Conservation (phyloP, 1,140 invertebrate genomes). For the Drosophila parabipectinata region DNA sequence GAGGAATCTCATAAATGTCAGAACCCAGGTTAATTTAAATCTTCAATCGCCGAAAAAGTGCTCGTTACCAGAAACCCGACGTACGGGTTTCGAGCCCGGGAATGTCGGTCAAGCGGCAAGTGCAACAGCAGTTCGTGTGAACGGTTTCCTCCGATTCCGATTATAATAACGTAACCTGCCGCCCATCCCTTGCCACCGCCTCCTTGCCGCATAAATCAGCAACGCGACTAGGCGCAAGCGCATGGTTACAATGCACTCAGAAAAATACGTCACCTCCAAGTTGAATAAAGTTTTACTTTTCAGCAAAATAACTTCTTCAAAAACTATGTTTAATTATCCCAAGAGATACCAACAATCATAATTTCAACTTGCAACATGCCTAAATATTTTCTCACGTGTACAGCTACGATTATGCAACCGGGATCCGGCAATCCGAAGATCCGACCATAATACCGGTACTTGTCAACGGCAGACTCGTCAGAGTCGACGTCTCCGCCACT, state of each 20-base stretch:
- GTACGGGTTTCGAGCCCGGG: constrained; percentile 27
- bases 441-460: constrained; percentile 66
- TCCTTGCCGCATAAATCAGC: constrained; percentile 28
- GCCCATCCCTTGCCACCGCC: neutral
- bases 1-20: constrained; percentile 42
- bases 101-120: constrained; percentile 60
- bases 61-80: constrained; percentile 28
- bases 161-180: constrained; percentile 21
- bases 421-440: constrained; percentile 27
- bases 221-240: constrained; percentile 25
- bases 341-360: neutral
- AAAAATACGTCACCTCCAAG: neutral
- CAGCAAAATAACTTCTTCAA: neutral
- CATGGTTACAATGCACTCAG: constrained; percentile 9
- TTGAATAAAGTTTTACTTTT: neutral
- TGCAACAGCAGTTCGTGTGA: constrained; percentile 43
- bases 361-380: neutral
- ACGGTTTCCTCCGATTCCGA: constrained; percentile 41
- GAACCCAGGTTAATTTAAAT: constrained; percentile 33
- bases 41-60: constrained; percentile 25
- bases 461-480: constrained; percentile 56
- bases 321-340: neutral
- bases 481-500: neutral
- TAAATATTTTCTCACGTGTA: neutral
- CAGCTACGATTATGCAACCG: constrained; percentile 36